Percentiles rank a stretch among this genome's conserved stretches.
Conservation (phyloP, 2,888 invertebrate genomes). For the Pegoplata infirma region DNA sequence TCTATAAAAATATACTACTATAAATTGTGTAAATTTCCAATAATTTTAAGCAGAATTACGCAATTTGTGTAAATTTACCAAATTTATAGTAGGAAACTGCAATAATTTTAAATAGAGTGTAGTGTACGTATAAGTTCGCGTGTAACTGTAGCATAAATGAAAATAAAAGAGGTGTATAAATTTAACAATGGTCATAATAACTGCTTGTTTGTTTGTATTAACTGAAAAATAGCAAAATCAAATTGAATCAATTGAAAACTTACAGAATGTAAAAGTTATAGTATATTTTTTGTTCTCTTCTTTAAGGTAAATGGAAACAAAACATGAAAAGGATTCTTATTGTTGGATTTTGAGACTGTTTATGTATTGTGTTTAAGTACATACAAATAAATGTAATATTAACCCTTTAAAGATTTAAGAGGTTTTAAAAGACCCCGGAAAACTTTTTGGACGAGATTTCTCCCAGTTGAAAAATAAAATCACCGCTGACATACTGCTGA, state of each 20-base stretch:
- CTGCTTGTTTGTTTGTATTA: slow-evolving; percentile 31
- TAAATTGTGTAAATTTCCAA: too few species aligned
- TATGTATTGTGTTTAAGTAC: not conserved
- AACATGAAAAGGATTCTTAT: slow-evolving; percentile 13
- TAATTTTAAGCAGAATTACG: too few species aligned
- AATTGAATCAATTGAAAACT: slow-evolving; percentile 45
- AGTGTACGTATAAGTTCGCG: too few species aligned
- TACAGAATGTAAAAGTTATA: slow-evolving; percentile 15
- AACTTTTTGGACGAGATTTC: too few species aligned
- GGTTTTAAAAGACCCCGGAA: too few species aligned
- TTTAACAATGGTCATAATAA: slow-evolving; percentile 21
- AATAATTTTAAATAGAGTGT: too few species aligned
- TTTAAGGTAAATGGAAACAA: slow-evolving; percentile 15
- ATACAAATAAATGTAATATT: not conserved
- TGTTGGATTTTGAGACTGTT: slow-evolving; percentile 1
- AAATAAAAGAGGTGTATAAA: slow-evolving; percentile 35
- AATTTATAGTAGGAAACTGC: too few species aligned
- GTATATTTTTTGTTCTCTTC: not conserved
- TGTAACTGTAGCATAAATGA: not conserved
- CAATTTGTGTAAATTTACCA: too few species aligned
- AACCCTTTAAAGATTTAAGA: not conserved
- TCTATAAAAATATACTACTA: too few species aligned
- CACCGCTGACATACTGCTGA: too few species aligned
- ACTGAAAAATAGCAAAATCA: slow-evolving; percentile 46
- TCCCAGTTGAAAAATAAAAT: too few species aligned